phyloP scores from a whole-genome alignment of 2,888 invertebrate species.

The Ormia ochracea region DNA sequence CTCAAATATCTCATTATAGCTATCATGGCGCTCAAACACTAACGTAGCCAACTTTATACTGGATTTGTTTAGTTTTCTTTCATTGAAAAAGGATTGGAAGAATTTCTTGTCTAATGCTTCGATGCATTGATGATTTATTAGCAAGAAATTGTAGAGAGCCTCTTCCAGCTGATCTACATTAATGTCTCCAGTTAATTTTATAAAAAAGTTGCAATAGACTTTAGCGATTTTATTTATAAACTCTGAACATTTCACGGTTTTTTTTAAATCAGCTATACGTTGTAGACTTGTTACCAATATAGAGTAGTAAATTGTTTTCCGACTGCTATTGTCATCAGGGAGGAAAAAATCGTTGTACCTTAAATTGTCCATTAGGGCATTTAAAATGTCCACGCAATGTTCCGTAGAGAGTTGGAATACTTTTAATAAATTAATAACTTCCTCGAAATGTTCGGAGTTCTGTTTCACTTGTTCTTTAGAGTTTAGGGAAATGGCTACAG shows the following conservation, averaged over 20 bases:
- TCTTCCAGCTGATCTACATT: constrained; percentile 79
- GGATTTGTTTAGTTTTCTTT: constrained; percentile 79
- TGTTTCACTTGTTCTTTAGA: constrained; percentile 38
- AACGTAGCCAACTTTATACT: constrained; percentile 80
- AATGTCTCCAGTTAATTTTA: constrained; percentile 74
- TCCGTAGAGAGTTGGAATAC: constrained; percentile 68
- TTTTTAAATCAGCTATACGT: constrained; percentile 76
- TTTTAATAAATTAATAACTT: constrained; percentile 69
- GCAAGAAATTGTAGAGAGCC: constrained; percentile 79
- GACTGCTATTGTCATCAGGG: constrained; percentile 26
- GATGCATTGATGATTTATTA: constrained; percentile 81
- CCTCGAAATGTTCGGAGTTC: constrained; percentile 64
- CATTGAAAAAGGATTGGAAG: constrained; percentile 78
- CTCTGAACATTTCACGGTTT: constrained; percentile 69
- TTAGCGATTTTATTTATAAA: constrained; percentile 75
- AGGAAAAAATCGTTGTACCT: constrained; percentile 72
- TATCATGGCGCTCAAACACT: constrained; percentile 78
- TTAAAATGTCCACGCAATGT: constrained; percentile 71
- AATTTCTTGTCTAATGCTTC: constrained; percentile 79
- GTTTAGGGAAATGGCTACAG: constrained; percentile 67
- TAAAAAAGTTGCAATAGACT: constrained; percentile 78
- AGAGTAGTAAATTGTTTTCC: constrained; percentile 78
- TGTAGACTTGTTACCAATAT: constrained; percentile 78
- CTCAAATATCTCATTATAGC: constrained; percentile 63
- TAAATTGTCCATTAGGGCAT: constrained; percentile 68